Evolutionary conservation across 1,140 invertebrate species (phyloP), one percentile per base, ranked within the genome.

Genomic region (Dolichoris vasculosae): DNA sequence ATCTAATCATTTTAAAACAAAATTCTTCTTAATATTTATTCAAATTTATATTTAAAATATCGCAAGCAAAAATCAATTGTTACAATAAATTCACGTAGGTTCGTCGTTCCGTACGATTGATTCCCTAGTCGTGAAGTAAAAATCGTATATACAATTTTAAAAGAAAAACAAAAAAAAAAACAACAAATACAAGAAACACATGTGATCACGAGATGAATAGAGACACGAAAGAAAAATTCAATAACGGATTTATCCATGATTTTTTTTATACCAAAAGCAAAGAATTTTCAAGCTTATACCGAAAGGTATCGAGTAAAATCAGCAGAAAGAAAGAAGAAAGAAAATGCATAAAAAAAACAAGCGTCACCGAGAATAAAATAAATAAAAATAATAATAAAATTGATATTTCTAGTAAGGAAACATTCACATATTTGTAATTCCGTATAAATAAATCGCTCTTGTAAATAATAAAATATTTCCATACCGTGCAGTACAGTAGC

Each of bases 391-490:
- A 35, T 73, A 40, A 15, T 55, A 43, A 83, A 77, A 46, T 51
- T 26, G 59, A 77, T 76, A 77, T 83, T 77, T 63, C 51, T 76
- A 46, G 9, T 35, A 77, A 77, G 17, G 15, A 48, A 23, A 32
- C 35, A 15, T 4, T 48, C 30, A 40, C 38, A 77, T 40, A 76
- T 30, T 77, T 64, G 38, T 77, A 83, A 76, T 77, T 83, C 73
- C 59, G 51, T 67, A 51, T 67, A 77, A 67, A 79, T 71, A 71
- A 26, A 69, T 84, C 46, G 76, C 43, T 71, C 75, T 84, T 84
- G 76, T 84, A 79, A 84, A 84, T 84, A 84, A 78, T 64, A 67
- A 78, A 84, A 78, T 84, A 78, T 84, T 84, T 71, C 46, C 63
- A 43, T 69, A 79, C 11, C 75, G 75, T 15, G 35, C 76, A 71